Evolutionary conservation across 1,140 invertebrate genomes (phyloP), one percentile per base, ranked within the genome.

Genomic region (Cryptotermes secundus): DNA sequence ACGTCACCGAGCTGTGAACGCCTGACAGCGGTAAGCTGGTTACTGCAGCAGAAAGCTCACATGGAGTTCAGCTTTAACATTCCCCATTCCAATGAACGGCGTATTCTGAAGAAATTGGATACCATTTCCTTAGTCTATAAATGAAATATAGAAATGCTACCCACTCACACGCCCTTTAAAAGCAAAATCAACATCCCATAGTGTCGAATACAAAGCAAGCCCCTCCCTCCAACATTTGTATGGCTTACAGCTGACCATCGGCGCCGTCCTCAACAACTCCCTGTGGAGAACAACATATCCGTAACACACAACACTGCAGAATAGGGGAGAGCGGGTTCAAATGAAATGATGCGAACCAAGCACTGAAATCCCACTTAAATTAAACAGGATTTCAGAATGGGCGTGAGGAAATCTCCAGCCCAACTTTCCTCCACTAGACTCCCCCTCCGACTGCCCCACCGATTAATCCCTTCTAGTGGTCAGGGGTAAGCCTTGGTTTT

Each of bases 321-420:
- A 24, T 1, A 26, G 34, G 1, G 34, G 34, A 10, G 80, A 31
- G 26, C 34, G 80, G 80, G 80, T 36, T 81, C 34, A 81, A 81
- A 81, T 81, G 80, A 81, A 81, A 81, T 45, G 80, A 45, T 81
- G 34, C 80, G 24, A 26, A 19, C 80, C 35, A 35, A 81, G 42
- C 34, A 38, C 34, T 34, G 12, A 81, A 35, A 81, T 81, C 80
- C 80, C 80, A 81, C 80, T 81, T 81, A 81, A 81, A 81, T 81
- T 81, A 81, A 81, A 81, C 80, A 81, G 80, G 80, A 81, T 81
- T 81, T 81, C 35, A 81, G 80, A 72, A 72, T 72, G 59, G 80
- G 80, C 35, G 80, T 35, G 80, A 81, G 80, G 80, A 81, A 81
- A 81, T 81, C 80, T 81, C 80, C 26, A 72, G 59, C 59, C 31